Evolutionary conservation across 2,797 vertebrate species (phyloP), one percentile per base, ranked within the genome.

Genomic region (Rhincodon typus): DNA sequence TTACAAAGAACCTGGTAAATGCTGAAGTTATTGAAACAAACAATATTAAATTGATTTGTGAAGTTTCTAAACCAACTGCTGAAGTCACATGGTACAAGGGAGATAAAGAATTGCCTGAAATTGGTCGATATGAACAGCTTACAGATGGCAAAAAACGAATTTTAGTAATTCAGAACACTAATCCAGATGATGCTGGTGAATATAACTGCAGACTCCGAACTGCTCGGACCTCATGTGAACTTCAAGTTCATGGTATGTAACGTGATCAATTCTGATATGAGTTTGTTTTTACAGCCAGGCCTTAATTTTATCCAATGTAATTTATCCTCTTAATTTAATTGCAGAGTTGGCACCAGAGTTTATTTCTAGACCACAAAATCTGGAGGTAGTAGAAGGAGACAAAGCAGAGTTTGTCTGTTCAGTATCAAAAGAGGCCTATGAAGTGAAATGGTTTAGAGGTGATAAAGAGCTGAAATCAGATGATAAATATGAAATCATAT

Each of bases 321-420:
- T 53, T 57, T 62, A 50, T 38, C 95, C 74, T 95, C 25, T 50
- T 95, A n/a, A 87, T 25, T 46, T 95, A 34, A 95, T 97, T 97
- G 96, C 96, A 99, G 99, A 99, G 97, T 98, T 99, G 96, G 98
- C 99, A n/a, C 99, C 99, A 87, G 99, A 99, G 97, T 99, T 99
- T 97, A 98, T 99, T 97, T 98, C 98, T 95, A 98, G 98, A 96
- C 99, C 99, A 95, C 98, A 98, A 96, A 98, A 97, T 96, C 97
- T 98, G 96, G 99, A 99, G 96, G 98, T 99, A 96, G 98, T 99
- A 96, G 98, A 98, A 97, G 98, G 99, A 96, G 98, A 99, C 97
- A 99, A 98, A 96, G 99, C 98, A 72, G 98, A 99, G 97, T 99
- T 99, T 97, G 97, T 97, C 96, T 99, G 99, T 97, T 97, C 98